Evolutionary conservation across 2,797 vertebrate species (phyloP).

Genomic region (Centropyge bicolor): DNA sequence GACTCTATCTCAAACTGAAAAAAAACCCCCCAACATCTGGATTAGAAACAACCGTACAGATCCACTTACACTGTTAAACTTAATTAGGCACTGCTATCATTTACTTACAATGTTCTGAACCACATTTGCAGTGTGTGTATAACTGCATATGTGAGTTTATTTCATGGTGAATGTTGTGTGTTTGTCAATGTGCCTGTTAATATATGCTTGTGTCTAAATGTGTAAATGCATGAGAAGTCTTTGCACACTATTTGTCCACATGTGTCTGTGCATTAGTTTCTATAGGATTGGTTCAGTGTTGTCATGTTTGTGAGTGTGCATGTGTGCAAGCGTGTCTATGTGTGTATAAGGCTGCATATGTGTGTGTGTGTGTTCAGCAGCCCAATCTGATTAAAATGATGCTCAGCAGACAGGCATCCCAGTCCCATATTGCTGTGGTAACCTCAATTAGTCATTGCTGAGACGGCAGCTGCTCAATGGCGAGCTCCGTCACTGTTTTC

Average conservation of each 20-base stretch:
- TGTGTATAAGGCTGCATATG: slow-evolving; percentile 6
- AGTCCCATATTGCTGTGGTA: slow-evolving; percentile 74
- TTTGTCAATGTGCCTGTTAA: not conserved
- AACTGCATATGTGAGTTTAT: not conserved
- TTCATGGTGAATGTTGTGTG: not conserved
- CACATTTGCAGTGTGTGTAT: slow-evolving; percentile 25
- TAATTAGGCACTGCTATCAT: slow-evolving; percentile 75
- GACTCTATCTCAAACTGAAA: slow-evolving; percentile 62
- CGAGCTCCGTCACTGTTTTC: slow-evolving; percentile 65
- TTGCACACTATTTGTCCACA: not conserved
- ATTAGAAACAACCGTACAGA: slow-evolving; percentile 60
- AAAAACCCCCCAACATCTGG: slow-evolving; percentile 61
- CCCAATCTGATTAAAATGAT: slow-evolving; percentile 75
- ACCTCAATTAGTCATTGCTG: slow-evolving; percentile 79
- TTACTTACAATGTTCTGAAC: slow-evolving; percentile 61
- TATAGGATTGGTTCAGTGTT: not conserved
- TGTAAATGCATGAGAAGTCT: not conserved
- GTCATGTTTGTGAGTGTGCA: not conserved
- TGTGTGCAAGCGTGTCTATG: not conserved
- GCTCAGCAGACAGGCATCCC: slow-evolving; percentile 72
- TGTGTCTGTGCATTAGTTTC: not conserved
- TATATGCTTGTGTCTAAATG: not conserved
- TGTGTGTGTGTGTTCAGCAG: slow-evolving; percentile 52
- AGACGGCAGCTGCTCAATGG: slow-evolving; percentile 71
- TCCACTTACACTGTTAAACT: slow-evolving; percentile 75